phyloP scores from a whole-genome alignment of 2,888 invertebrate species.

The Oxytorus armatus region DNA sequence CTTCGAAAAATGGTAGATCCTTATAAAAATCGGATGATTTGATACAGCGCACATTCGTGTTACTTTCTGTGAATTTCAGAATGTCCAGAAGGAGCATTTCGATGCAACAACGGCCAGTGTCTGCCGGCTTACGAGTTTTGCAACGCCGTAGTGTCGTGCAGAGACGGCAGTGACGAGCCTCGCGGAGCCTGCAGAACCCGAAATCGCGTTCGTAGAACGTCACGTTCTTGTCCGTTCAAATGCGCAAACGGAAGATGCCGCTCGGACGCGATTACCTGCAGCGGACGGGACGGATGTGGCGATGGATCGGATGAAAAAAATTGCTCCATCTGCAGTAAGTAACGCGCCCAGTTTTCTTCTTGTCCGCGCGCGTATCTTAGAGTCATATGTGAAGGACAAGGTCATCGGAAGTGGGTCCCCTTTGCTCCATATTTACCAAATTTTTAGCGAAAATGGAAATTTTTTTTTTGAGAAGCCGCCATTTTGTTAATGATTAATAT shows the following conservation, averaged over 20 bases:
- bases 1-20: no score
- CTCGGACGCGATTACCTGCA: slow-evolving; percentile 95
- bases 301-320: slow-evolving; percentile 95
- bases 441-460: no score
- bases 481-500: no score
- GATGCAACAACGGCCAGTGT: slow-evolving; percentile 94
- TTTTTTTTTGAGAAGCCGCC: no score
- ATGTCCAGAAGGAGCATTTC: slow-evolving; percentile 93
- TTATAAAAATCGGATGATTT: background rate
- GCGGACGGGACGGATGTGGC: slow-evolving; percentile 95
- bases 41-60: background rate
- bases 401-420: no score
- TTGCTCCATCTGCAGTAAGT: slow-evolving; percentile 95
- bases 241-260: slow-evolving; percentile 95
- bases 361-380: no score
- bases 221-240: slow-evolving; percentile 91
- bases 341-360: background rate
- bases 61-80: slow-evolving; percentile 78
- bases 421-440: no score
- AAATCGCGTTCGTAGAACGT: slow-evolving; percentile 82
- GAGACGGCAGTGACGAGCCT: slow-evolving; percentile 95
- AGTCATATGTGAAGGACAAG: no score
- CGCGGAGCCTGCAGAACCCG: slow-evolving; percentile 85
- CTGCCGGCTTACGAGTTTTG: slow-evolving; percentile 96
- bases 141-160: slow-evolving; percentile 94